Base-by-base conservation (phyloP, 1,140 invertebrate species). In the Cylas formicarius region DNA sequence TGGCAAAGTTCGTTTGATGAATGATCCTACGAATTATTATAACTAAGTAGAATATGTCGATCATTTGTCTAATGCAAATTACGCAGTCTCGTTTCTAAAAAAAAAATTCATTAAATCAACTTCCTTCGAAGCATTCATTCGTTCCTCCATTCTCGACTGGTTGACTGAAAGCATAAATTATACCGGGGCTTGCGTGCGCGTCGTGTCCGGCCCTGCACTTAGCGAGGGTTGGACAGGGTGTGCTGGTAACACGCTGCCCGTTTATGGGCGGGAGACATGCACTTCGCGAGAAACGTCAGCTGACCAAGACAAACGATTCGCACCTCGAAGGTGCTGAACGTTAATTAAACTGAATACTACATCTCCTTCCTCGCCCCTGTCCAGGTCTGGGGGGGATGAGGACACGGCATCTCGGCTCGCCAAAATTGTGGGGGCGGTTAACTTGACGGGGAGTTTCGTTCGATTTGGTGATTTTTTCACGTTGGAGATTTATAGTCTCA, bases 81-180 rank as follows among this genome's bases (percentile, higher is more conserved):
- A n/a, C n/a, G n/a, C n/a, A n/a, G n/a, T n/a, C n/a, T n/a, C n/a
- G n/a, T n/a, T n/a, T n/a, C n/a, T n/a, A n/a, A n/a, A n/a, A n/a
- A n/a, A n/a, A n/a, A n/a, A n/a, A n/a, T n/a, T n/a, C n/a, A n/a
- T n/a, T n/a, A n/a, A n/a, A n/a, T n/a, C n/a, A n/a, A n/a, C n/a
- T n/a, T n/a, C n/a, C n/a, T n/a, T n/a, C n/a, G n/a, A n/a, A n/a
- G n/a, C n/a, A n/a, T n/a, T n/a, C n/a, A n/a, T n/a, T n/a, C n/a
- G n/a, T n/a, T n/a, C n/a, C n/a, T n/a, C n/a, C n/a, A n/a, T n/a
- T n/a, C n/a, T n/a, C n/a, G n/a, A n/a, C n/a, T n/a, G n/a, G n/a
- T n/a, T n/a, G n/a, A n/a, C n/a, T n/a, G n/a, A n/a, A 44, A 22
- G 22, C 47, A 56, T 56, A 56, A 56, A 56, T 56, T 50, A 56